Evolutionary conservation across 1,140 invertebrate species (phyloP).

Genomic region (Camponotus vicinus): DNA sequence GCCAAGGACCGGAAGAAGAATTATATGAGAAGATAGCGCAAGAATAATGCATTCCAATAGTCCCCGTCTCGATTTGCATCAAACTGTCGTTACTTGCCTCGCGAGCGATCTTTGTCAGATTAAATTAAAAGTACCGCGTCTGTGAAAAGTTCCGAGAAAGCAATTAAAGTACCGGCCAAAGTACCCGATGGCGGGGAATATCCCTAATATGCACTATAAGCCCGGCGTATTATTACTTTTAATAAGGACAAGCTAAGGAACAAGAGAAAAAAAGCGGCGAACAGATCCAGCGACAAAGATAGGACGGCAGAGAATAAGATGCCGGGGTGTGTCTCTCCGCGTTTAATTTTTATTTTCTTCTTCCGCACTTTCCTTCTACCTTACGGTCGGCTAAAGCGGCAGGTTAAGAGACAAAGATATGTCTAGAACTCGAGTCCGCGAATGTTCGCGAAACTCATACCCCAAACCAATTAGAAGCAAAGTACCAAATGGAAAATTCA

Average conservation of each 20-base stretch:
- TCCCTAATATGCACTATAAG: not conserved
- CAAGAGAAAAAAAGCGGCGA: not conserved
- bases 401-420: constrained; percentile 40
- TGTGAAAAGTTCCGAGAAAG: constrained; percentile 32
- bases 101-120: constrained; percentile 28
- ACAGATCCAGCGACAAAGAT: not conserved
- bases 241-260: constrained; percentile 33
- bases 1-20: not conserved
- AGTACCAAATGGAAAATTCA: constrained; percentile 64
- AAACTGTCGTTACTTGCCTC: constrained; percentile 48
- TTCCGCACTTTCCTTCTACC: constrained; percentile 23
- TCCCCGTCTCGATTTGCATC: constrained; percentile 48
- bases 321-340: constrained; percentile 20
- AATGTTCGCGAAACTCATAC: constrained; percentile 27
- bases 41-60: constrained; percentile 59
- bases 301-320: not conserved
- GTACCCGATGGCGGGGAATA: constrained; percentile 24
- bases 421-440: constrained; percentile 28
- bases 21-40: constrained; percentile 50
- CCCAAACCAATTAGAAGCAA: constrained; percentile 63
- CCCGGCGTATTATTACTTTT: constrained; percentile 41
- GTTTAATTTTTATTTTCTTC: constrained; percentile 39
- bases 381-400: not conserved
- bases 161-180: constrained; percentile 40
- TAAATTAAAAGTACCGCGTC: constrained; percentile 48